Evolutionary conservation across 2,797 vertebrate genomes (phyloP).

Genomic region (Ciconia nigra): DNA sequence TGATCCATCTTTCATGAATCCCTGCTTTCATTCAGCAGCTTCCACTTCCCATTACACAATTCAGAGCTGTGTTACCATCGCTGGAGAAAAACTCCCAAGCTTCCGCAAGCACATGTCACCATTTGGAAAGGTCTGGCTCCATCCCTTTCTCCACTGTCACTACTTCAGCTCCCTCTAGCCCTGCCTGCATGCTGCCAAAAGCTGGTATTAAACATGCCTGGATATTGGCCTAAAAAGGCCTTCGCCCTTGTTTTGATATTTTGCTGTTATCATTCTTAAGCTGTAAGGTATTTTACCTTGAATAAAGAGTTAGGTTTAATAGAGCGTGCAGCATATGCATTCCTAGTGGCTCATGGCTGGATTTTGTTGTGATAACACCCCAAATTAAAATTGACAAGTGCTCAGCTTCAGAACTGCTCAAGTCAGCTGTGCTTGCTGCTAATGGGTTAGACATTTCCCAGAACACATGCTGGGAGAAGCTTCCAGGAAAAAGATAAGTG

Average conservation of each 20-base stretch:
- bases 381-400: slow-evolving; percentile 30
- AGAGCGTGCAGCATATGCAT: not conserved
- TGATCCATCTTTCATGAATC: not conserved
- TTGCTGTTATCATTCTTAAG: not conserved
- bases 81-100: not conserved
- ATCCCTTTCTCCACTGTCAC: not conserved
- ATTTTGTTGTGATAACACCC: slow-evolving; percentile 17
- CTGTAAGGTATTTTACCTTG: not conserved
- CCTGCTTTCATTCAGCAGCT: not conserved
- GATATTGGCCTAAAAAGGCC: not conserved
- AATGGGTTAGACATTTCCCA: not conserved
- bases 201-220: not conserved
- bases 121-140: not conserved
- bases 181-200: not conserved
- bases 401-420: not conserved
- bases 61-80: not conserved
- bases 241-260: not conserved
- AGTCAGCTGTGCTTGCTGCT: not conserved
- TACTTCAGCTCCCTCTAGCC: not conserved
- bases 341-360: not conserved
- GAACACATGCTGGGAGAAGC: not conserved
- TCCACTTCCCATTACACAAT: not conserved
- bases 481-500: not conserved
- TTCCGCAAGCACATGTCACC: not conserved
- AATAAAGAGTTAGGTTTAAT: not conserved